Conservation (phyloP, 2,888 invertebrate species). For the Drosophila peninsularis region DNA sequence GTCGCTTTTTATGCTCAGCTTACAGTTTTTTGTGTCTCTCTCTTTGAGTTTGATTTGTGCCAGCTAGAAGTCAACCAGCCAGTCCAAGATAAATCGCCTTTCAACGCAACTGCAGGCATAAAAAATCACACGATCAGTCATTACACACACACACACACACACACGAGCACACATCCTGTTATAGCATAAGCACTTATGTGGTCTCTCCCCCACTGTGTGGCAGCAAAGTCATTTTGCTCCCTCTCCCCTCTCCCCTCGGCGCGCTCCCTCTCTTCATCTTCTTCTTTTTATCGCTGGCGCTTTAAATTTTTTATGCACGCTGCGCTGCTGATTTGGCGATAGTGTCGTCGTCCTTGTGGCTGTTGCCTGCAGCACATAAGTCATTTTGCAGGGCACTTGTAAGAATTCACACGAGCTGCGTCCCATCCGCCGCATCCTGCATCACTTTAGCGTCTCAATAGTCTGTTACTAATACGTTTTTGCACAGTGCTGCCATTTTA, state of each 20-base stretch:
- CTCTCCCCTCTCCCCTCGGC: conserved; percentile 4
- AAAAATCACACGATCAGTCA: conserved; percentile 82
- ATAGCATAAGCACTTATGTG: conserved; percentile 74
- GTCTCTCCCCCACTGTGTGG: conserved; percentile 25
- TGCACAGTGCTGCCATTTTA: conserved; percentile 69
- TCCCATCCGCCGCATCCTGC: conserved; percentile 53
- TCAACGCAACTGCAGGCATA: conserved; percentile 76
- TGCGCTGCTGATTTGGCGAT: conserved; percentile 77
- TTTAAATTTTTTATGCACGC: conserved; percentile 76
- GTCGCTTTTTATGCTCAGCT: conserved; percentile 66
- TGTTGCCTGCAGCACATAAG: conserved; percentile 71
- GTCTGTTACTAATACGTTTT: conserved; percentile 79
- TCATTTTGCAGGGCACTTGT: conserved; percentile 77
- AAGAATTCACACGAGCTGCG: conserved; percentile 73
- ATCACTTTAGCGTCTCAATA: conserved; percentile 77
- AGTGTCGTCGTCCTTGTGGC: conserved; percentile 58
- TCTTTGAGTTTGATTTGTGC: conserved; percentile 60
- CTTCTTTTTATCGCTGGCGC: conserved; percentile 68
- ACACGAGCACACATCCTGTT: conserved; percentile 35
- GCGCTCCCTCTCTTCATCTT: not conserved
- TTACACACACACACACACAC: conserved; percentile 60
- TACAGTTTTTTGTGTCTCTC: conserved; percentile 15
- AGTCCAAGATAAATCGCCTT: conserved; percentile 81
- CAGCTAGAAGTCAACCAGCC: conserved; percentile 62
- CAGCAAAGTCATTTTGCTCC: conserved; percentile 69